Evolutionary conservation across 2,797 vertebrate species (phyloP).

Genomic region (Falco biarmicus): DNA sequence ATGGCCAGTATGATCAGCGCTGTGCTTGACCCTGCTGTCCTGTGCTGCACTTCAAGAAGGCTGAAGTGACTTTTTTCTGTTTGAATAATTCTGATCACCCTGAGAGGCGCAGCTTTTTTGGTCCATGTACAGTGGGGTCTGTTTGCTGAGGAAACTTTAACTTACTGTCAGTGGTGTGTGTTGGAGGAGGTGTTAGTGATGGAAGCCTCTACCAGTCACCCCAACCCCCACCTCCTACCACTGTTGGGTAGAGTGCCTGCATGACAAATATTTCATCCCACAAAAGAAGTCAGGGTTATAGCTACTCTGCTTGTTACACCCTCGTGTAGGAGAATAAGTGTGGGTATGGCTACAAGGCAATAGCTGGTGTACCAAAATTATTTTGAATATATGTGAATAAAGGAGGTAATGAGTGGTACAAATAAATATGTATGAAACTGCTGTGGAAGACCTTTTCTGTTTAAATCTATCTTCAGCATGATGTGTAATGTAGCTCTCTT

Average conservation of each 20-base stretch:
- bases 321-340: rapidly evolving
- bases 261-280: not conserved
- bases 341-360: not conserved
- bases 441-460: not conserved
- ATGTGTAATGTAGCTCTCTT: too few species aligned
- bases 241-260: not conserved
- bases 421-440: not conserved
- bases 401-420: not conserved
- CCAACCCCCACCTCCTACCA: rapidly evolving
- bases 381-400: too few species aligned
- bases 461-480: not conserved
- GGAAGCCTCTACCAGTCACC: not conserved
- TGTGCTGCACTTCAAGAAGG: not conserved
- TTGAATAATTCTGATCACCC: not conserved
- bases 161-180: not conserved
- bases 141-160: too few species aligned
- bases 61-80: not conserved
- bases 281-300: not conserved
- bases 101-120: not conserved
- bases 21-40: rapidly evolving
- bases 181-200: not conserved
- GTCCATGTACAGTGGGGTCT: not conserved
- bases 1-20: not conserved
- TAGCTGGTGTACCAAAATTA: not conserved
- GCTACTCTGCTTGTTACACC: not conserved